phyloP scores from a whole-genome alignment of 2,797 vertebrate species.

The Mus caroli region DNA sequence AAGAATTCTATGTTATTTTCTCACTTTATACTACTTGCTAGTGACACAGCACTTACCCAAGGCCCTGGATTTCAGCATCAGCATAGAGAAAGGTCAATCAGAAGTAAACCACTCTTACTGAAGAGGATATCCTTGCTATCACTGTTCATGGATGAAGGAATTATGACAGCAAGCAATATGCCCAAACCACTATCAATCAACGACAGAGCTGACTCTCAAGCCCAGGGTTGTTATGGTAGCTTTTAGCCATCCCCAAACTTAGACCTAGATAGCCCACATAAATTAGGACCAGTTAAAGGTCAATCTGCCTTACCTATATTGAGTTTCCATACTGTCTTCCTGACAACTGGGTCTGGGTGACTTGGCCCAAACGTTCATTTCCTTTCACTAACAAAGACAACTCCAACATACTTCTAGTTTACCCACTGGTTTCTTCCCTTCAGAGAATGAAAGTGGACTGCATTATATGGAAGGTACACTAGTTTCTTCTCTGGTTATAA shows the following conservation, averaged over 20 bases:
- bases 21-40: neutral
- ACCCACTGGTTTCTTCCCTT: neutral
- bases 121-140: neutral
- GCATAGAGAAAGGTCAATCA: neutral
- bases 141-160: neutral
- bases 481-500: neutral
- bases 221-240: neutral
- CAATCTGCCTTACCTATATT: neutral
- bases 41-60: neutral
- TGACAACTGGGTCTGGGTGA: neutral
- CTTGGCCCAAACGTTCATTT: neutral
- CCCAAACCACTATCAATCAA: neutral
- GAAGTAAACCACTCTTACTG: neutral
- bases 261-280: neutral
- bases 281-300: neutral
- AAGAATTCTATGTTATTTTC: neutral
- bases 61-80: neutral
- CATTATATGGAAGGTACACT: neutral
- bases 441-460: slow-evolving; percentile 1
- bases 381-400: slow-evolving; percentile 22
- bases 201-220: neutral
- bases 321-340: neutral
- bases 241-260: neutral
- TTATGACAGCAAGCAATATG: neutral
- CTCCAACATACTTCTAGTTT: neutral